Evolutionary conservation across 2,113 vertebrate species (phyloP).

Genomic region (Notechis scutatus): DNA sequence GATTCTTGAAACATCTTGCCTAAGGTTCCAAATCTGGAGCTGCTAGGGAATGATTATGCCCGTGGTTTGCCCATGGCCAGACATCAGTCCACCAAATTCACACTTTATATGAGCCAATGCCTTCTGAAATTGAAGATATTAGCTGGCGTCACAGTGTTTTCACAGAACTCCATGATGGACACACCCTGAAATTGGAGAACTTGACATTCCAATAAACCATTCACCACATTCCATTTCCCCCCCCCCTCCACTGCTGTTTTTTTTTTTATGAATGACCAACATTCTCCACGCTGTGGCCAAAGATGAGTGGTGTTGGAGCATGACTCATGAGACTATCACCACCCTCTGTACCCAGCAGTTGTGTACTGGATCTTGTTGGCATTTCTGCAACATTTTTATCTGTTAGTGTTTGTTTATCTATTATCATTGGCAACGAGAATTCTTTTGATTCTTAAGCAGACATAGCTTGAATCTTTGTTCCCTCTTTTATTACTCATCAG

Average conservation of each 20-base stretch:
- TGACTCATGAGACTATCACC: conserved; percentile 43
- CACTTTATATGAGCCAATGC: background rate
- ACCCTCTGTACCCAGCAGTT: conserved; percentile 38
- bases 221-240: background rate
- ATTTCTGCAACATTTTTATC: conserved; percentile 59
- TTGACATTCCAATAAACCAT: conserved; percentile 10
- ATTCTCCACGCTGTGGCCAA: background rate
- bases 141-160: background rate
- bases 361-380: conserved; percentile 38
- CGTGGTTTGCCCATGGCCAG: background rate
- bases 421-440: conserved; percentile 60
- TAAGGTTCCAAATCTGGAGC: background rate
- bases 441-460: conserved; percentile 66
- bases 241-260: fast-evolving
- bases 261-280: fast-evolving
- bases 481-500: conserved; percentile 65
- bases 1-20: background rate
- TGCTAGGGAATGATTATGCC: background rate
- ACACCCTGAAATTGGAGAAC: background rate
- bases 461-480: conserved; percentile 57
- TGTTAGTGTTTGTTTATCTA: background rate
- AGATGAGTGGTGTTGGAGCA: background rate
- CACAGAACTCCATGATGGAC: background rate
- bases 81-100: background rate
- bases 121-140: background rate